Evolutionary conservation across 2,797 vertebrate species (phyloP).

Genomic region (Brachyalestes nurse): DNA sequence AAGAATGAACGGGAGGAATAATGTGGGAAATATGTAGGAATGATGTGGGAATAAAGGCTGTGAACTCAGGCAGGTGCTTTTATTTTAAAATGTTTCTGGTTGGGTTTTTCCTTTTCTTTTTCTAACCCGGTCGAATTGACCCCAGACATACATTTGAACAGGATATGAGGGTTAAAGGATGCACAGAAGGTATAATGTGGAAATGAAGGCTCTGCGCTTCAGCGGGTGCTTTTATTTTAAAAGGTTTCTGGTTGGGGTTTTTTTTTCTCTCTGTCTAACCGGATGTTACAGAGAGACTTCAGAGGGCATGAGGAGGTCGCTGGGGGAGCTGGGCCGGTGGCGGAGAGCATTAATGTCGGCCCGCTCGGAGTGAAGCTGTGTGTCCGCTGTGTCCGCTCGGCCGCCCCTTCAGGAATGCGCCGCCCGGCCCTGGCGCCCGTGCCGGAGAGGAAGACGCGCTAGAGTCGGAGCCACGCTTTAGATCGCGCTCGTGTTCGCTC

Average conservation of each 20-base stretch:
- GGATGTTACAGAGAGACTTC: slow-evolving; percentile 67
- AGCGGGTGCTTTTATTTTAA: slow-evolving; percentile 35
- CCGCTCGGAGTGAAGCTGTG: slow-evolving; percentile 75
- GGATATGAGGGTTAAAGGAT: too few relatives aligned
- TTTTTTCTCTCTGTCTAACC: slow-evolving; percentile 56
- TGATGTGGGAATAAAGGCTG: too few relatives aligned
- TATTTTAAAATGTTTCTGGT: too few relatives aligned
- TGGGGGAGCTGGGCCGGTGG: slow-evolving; percentile 78
- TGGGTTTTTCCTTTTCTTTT: too few relatives aligned
- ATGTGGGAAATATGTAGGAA: too few relatives aligned
- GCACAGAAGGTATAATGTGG: too few relatives aligned
- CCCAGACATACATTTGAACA: too few relatives aligned
- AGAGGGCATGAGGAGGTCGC: slow-evolving; percentile 78
- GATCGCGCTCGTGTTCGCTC: slow-evolving; percentile 47
- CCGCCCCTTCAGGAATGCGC: slow-evolving; percentile 76
- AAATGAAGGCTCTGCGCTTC: too few relatives aligned
- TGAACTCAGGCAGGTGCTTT: too few relatives aligned
- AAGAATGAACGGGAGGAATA: too few relatives aligned
- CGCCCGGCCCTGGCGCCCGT: slow-evolving; percentile 58
- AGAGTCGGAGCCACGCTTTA: slow-evolving; percentile 55
- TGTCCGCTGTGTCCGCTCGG: slow-evolving; percentile 85
- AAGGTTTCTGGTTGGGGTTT: neutral
- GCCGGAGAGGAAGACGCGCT: slow-evolving; percentile 55
- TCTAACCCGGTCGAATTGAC: too few relatives aligned
- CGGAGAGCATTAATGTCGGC: slow-evolving; percentile 72